phyloP scores from a whole-genome alignment of 2,888 invertebrate genomes.

The Parochlus steinenii region DNA sequence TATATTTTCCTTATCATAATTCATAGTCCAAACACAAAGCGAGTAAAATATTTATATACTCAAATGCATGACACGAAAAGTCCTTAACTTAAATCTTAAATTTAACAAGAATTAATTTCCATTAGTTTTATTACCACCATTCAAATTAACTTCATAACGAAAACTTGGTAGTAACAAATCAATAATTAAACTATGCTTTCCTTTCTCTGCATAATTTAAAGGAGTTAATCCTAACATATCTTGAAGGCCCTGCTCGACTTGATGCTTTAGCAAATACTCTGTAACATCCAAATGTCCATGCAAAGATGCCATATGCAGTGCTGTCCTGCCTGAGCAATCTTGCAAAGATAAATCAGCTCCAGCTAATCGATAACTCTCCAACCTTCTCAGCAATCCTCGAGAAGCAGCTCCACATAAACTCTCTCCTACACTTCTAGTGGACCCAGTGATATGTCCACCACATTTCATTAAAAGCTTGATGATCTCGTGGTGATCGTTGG shows the following conservation, averaged over 20 bases:
- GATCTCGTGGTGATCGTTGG: conserved; percentile 41
- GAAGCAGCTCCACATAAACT: conserved; percentile 50
- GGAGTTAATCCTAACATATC: conserved; percentile 42
- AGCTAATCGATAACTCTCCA: conserved; percentile 45
- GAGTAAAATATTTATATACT: no score
- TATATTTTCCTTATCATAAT: no score
- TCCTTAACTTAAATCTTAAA: no score
- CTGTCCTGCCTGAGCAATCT: conserved; percentile 46
- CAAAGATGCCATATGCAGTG: conserved; percentile 35
- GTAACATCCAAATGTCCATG: conserved; percentile 36
- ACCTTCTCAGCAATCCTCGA: conserved; percentile 36
- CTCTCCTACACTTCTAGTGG: conserved; percentile 42
- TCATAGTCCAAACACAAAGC: no score
- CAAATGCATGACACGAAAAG: no score
- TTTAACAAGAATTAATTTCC: no score
- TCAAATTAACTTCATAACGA: no score
- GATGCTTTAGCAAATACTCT: conserved; percentile 34
- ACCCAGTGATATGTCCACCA: conserved; percentile 54
- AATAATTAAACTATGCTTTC: neutral
- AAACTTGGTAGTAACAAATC: no score
- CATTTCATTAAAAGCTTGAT: conserved; percentile 51
- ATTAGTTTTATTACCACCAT: no score
- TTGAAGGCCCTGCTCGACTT: conserved; percentile 25
- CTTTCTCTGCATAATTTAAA: conserved; percentile 33
- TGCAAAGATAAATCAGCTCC: conserved; percentile 45